Base-by-base conservation (phyloP, 2,113 vertebrate genomes). In the Tor tambroides region DNA sequence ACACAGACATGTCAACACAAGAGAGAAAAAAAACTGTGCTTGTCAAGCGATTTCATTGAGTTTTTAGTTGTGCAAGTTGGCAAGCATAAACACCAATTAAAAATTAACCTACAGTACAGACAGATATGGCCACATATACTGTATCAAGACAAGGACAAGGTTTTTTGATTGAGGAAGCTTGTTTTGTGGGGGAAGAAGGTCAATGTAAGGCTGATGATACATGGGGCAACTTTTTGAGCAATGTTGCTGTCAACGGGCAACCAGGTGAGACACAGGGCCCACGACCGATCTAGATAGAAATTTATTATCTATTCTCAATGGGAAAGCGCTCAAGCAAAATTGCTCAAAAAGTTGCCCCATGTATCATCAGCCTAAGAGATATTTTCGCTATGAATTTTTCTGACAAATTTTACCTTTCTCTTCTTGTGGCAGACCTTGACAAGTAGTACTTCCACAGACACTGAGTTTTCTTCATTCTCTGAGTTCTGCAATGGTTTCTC, bases 351-450 rank as follows among this genome's bases (percentile, higher is more conserved):
- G 14, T 51, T 51, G 49, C 49, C 49, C 14, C 3, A 0, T 46
- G 43, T 46, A 46, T 46, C 43, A 46, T 46, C 43, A 46, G 43
- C 43, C 11, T 4, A 63, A 15, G 49, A 80, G 4, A 30, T 82
- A n/a, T 9, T 30, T 77, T 46, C n/a, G 7, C 15, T 23, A 15
- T 28, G 6, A 43, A n/a, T 56, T 7, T 56, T 56, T 56, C 21
- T 8, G 54, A 28, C 19, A 61, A 30, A 5, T 77, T 94, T 96
- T 46, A 99, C 98, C 98, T 99, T 99, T 93, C 98, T 95, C 93
- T 99, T 99, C 96, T 99, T 99, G 95, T 99, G 98, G 94, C 98
- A 99, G 94, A 99, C 98, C 96, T 99, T 99, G 92, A 99, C 96
- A 89, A 99, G 97, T 92, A 99, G 96, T 93, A 99, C 98, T 96